A percentile compares a stretch with the other conserved stretches of the same genome.
Evolutionary conservation across 2,888 invertebrate genomes (phyloP).

Genomic region (Gisinianus flammeolus): DNA sequence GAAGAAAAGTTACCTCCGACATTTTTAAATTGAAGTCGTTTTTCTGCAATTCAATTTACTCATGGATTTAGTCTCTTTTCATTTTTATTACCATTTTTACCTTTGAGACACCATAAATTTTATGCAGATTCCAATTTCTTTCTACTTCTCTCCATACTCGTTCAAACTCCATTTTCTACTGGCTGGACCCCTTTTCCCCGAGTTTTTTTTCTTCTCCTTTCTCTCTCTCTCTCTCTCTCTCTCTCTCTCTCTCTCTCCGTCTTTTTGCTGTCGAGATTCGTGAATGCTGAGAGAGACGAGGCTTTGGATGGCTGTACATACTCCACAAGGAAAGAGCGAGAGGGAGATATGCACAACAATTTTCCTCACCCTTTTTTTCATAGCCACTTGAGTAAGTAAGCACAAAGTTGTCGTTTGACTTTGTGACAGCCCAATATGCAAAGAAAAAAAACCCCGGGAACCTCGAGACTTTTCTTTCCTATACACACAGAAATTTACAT

Average conservation of each 20-base stretch:
- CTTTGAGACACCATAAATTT: constrained; percentile 60
- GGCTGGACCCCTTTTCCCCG: constrained; percentile 1
- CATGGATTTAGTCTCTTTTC: constrained; percentile 59
- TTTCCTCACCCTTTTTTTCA: not conserved
- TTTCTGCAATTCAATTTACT: constrained; percentile 60
- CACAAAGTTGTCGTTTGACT: constrained; percentile 15
- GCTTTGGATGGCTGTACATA: not conserved
- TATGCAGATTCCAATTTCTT: constrained; percentile 60
- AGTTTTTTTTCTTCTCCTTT: constrained; percentile 16
- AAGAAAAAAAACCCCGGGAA: not conserved
- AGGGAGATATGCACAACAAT: not conserved
- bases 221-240: constrained; percentile 18
- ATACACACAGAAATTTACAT: not conserved
- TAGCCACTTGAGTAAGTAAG: not conserved
- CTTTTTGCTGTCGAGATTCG: not conserved
- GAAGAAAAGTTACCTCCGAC: constrained; percentile 46
- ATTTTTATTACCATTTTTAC: constrained; percentile 60
- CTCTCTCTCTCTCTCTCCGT: constrained; percentile 10
- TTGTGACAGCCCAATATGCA: constrained; percentile 31
- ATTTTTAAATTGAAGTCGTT: constrained; percentile 60
- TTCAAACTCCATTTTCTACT: constrained; percentile 42
- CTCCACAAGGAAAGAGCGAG: not conserved
- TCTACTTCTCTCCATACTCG: constrained; percentile 57
- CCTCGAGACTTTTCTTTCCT: not conserved
- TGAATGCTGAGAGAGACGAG: not conserved